Evolutionary conservation across 2,113 vertebrate genomes (phyloP).

Genomic region (Syngnathoides biaculeatus): DNA sequence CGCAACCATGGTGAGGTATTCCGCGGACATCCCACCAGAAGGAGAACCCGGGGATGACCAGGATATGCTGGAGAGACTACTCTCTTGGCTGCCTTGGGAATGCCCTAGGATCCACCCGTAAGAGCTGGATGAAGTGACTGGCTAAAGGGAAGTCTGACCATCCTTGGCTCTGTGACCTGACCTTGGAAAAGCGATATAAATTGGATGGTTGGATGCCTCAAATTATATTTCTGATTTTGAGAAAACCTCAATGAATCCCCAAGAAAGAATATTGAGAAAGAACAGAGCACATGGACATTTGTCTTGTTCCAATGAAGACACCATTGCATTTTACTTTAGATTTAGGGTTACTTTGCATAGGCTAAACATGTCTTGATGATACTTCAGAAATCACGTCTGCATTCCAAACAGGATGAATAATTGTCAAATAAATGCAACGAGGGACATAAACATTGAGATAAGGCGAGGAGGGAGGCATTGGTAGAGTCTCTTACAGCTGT

Average conservation of each 20-base stretch:
- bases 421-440: background rate
- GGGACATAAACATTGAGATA: background rate
- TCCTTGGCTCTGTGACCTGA: too few species aligned
- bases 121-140: too few species aligned
- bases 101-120: too few species aligned
- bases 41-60: too few species aligned
- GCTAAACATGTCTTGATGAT: background rate
- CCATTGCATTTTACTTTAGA: background rate
- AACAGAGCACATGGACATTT: background rate
- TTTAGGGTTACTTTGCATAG: background rate
- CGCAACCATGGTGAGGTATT: too few species aligned
- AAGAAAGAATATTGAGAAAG: background rate
- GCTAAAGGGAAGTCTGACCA: too few species aligned
- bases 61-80: too few species aligned
- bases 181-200: too few species aligned
- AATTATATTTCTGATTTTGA: too few species aligned
- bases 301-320: background rate
- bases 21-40: too few species aligned
- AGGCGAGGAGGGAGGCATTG: conserved; percentile 18
- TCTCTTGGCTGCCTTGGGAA: too few species aligned
- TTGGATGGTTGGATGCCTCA: too few species aligned
- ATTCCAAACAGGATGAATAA: background rate
- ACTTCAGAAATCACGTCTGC: background rate
- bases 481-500: conserved; percentile 47
- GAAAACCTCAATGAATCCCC: background rate